Base-by-base conservation (phyloP, 2,888 invertebrate species). In the Tineola bisselliella region DNA sequence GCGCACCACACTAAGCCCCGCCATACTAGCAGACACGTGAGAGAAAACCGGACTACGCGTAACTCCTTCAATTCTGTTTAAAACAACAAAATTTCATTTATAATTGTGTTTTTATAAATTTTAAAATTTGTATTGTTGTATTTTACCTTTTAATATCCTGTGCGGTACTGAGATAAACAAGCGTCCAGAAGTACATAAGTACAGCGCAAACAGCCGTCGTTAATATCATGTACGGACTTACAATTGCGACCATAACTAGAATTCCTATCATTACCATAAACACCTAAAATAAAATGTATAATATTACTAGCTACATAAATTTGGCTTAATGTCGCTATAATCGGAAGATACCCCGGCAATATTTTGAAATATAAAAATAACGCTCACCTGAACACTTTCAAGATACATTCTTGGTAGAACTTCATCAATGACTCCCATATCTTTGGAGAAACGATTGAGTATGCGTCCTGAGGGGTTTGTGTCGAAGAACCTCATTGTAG, bases 371-470 rank as follows among this genome's bases (percentile, higher is more conserved):
- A n/a, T n/a, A n/a, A n/a, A n/a, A n/a, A n/a, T n/a, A n/a, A n/a
- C n/a, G n/a, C n/a, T n/a, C n/a, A 88, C 88, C 81, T 91, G 91
- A 60, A 89, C 88, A 61, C 92, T 90, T 69, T 92, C 92, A 58
- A 92, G 77, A 70, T 90, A 88, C 69, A 90, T 89, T 63, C 88
- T 79, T 0, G 93, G 93, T 60, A 94, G 75, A 15, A 90, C 81
- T 76, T 94, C 94, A 70, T 94, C 94, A 58, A 95, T 90, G 1
- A 92, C 87, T 0, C 94, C 94, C 79, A 94, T 91, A 71, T 95
- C 95, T 73, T 95, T 95, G 0, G 95, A 93, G 77, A 95, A 95
- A 61, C 95, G 83, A 77, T 95, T 95, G 61, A 95, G 87, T 66
- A 95, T 92, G 15, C 94, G 89, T 33, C 95, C 94, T 12, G 94